phyloP scores from a whole-genome alignment of 1,140 invertebrate species.

The Drosophila kikkawai region DNA sequence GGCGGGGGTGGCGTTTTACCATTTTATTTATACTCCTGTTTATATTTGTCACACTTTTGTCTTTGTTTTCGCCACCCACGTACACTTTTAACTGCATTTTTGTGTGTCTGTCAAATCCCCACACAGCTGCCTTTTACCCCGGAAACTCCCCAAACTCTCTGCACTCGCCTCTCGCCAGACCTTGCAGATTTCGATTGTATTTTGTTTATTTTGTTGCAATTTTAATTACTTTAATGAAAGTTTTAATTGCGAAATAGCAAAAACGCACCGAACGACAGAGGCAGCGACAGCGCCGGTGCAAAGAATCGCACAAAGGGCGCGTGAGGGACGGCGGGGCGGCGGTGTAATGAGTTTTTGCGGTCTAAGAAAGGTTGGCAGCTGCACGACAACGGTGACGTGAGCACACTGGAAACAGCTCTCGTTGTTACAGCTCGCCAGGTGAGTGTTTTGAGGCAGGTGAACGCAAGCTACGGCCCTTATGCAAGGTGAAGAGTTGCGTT shows the following conservation, averaged over 20 bases:
- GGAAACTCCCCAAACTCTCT: neutral
- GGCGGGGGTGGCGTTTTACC: constrained; percentile 53
- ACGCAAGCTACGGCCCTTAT: neutral
- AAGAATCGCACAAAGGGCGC: constrained; percentile 10
- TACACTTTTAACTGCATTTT: constrained; percentile 78
- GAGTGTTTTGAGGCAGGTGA: constrained; percentile 6
- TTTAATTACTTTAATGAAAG: constrained; percentile 84
- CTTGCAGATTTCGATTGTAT: constrained; percentile 79
- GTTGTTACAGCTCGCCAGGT: constrained; percentile 21
- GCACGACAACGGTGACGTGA: constrained; percentile 62
- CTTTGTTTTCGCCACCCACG: constrained; percentile 50
- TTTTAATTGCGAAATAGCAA: constrained; percentile 83
- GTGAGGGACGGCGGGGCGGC: constrained; percentile 10
- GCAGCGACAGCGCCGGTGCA: constrained; percentile 27
- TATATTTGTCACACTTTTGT: constrained; percentile 82
- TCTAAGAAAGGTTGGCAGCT: constrained; percentile 80
- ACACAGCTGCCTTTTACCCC: constrained; percentile 22
- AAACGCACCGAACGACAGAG: constrained; percentile 58
- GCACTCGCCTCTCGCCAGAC: constrained; percentile 23
- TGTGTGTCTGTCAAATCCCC: constrained; percentile 75
- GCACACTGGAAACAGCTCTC: constrained; percentile 29
- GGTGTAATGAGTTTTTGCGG: constrained; percentile 78
- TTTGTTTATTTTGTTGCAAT: constrained; percentile 84
- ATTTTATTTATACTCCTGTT: constrained; percentile 82
- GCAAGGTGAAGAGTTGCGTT: neutral